These are phyloP conservation scores for Ellobium chinense DNA, from an alignment of 2,888 invertebrate species.

Conservation along the genomic window DNA sequence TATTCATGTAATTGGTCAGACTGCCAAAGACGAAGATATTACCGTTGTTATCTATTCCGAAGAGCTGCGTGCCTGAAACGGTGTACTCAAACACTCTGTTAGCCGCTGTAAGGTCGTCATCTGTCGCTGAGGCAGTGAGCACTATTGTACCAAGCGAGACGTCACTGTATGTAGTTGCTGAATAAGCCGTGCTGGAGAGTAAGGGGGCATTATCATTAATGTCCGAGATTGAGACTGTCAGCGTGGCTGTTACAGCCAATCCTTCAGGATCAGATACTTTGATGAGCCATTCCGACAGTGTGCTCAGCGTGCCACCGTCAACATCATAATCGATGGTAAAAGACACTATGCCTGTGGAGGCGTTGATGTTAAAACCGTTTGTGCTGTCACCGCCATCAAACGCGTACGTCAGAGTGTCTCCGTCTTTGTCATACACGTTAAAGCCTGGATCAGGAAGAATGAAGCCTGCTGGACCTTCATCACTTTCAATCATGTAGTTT, in stretches of 20 bases:
- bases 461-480: slow-evolving; percentile 15
- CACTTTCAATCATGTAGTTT: not conserved
- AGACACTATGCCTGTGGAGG: not conserved
- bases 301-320: not conserved
- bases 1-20: not conserved
- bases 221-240: slow-evolving; percentile 38
- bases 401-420: slow-evolving; percentile 28
- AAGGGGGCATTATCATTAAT: slow-evolving; percentile 25
- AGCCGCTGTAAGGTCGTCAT: slow-evolving; percentile 1
- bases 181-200: not conserved
- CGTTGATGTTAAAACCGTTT: not conserved
- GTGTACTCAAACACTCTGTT: not conserved
- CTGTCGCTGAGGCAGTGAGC: not conserved
- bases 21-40: not conserved
- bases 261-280: slow-evolving; percentile 6
- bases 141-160: not conserved
- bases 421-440: slow-evolving; percentile 3
- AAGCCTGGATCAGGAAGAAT: slow-evolving; percentile 5
- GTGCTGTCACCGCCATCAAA: not conserved
- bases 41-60: not conserved
- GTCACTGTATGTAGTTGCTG: not conserved
- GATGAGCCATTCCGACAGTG: not conserved
- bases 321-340: slow-evolving; percentile 4
- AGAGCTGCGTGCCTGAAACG: not conserved
- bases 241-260: slow-evolving; percentile 24